A percentile compares a stretch with the other conserved stretches of the same genome.
Conservation (phyloP, 2,888 invertebrate genomes). For the Amphipyra berbera region DNA sequence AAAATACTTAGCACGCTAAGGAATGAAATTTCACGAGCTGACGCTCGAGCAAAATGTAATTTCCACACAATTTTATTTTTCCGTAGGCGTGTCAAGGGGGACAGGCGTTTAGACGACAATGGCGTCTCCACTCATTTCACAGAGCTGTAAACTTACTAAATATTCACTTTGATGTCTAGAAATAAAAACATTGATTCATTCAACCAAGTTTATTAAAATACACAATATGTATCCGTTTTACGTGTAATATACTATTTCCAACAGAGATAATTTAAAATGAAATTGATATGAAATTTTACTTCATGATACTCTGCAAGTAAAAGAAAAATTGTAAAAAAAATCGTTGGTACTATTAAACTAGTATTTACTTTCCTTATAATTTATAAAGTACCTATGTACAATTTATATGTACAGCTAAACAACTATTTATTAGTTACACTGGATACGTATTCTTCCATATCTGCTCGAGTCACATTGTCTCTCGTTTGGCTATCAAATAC, state of each 20-base stretch:
- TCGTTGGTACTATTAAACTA: conserved; percentile 10
- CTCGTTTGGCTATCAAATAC: conserved; percentile 72
- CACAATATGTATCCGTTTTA: background rate
- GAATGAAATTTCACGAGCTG: too few relatives aligned
- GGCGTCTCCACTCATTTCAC: too few relatives aligned
- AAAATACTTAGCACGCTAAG: too few relatives aligned
- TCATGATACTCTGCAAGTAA: too few relatives aligned
- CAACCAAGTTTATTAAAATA: background rate
- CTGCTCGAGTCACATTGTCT: conserved; percentile 68
- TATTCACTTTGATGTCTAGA: background rate
- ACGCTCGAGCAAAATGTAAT: too few relatives aligned
- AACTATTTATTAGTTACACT: conserved; percentile 37
- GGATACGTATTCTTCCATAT: conserved; percentile 76
- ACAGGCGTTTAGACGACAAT: too few relatives aligned
- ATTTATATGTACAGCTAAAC: conserved; percentile 2
- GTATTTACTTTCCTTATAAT: conserved; percentile 14
- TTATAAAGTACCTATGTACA: conserved; percentile 33
- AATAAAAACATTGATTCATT: conserved; percentile 4
- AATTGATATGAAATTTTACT: too few relatives aligned
- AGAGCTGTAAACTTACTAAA: too few relatives aligned
- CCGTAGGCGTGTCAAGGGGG: too few relatives aligned
- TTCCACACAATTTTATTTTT: too few relatives aligned
- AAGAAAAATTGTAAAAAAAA: background rate
- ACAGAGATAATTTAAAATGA: too few relatives aligned
- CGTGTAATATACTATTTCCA: too few relatives aligned